Percentiles rank a stretch among this genome's conserved stretches.
Conservation (phyloP, 2,888 invertebrate species). For the Acanthosoma haemorrhoidale region DNA sequence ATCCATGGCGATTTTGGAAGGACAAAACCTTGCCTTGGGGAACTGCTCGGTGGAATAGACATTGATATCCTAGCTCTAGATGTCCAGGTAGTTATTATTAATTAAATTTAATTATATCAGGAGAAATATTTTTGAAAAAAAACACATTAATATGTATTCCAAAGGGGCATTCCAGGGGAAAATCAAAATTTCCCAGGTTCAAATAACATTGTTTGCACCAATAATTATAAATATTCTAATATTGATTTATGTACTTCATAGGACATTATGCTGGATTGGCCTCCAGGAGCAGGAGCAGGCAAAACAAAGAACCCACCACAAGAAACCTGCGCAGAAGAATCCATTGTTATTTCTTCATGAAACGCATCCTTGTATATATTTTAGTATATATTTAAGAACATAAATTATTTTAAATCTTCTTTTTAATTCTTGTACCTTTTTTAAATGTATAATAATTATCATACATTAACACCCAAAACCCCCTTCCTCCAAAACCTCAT, state of each 20-base stretch:
- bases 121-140: too few relatives aligned
- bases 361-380: neutral
- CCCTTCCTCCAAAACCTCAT: too few relatives aligned
- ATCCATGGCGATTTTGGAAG: slow-evolving; percentile 93
- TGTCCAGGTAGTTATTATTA: slow-evolving; percentile 51
- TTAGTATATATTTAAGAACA: neutral
- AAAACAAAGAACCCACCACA: neutral
- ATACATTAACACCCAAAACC: too few relatives aligned
- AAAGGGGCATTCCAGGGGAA: too few relatives aligned
- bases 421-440: too few relatives aligned
- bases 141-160: too few relatives aligned
- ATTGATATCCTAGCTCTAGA: slow-evolving; percentile 90
- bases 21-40: slow-evolving; percentile 69
- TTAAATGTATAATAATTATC: too few relatives aligned
- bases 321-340: too few relatives aligned
- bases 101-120: neutral
- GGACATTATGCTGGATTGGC: slow-evolving; percentile 38
- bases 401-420: neutral
- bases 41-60: slow-evolving; percentile 57
- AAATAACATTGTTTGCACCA: too few relatives aligned
- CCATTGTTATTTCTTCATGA: neutral
- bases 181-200: too few relatives aligned
- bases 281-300: slow-evolving; percentile 24
- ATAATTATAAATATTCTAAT: too few relatives aligned
- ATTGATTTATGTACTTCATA: slow-evolving; percentile 25